Conservation (phyloP, 2,113 vertebrate species). For the Neodon shergylaensis region DNA sequence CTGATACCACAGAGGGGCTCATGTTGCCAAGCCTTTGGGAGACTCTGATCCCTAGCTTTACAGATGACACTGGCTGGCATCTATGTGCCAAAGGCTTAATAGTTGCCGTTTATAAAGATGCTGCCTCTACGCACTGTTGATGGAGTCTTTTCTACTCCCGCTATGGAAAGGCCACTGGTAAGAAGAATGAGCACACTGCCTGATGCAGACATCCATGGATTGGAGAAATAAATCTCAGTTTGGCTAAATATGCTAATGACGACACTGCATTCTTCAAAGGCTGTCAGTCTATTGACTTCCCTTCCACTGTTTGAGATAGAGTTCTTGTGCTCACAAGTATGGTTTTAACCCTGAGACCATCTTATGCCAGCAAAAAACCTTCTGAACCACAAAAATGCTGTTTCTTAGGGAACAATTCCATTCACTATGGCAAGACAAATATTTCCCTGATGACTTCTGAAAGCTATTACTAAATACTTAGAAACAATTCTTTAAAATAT, state of each 20-base stretch:
- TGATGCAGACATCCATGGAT: conserved; percentile 64
- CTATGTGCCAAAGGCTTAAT: conserved; percentile 4
- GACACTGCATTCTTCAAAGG: conserved; percentile 65
- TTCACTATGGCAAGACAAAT: not conserved
- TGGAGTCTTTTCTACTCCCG: not conserved
- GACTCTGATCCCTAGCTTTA: not conserved
- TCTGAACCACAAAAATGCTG: not conserved
- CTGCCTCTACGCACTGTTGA: not conserved
- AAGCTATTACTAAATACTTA: not conserved
- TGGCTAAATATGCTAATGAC: conserved; percentile 60
- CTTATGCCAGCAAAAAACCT: conserved; percentile 28
- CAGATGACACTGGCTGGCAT: not conserved
- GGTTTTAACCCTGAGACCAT: not conserved
- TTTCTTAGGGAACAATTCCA: not conserved
- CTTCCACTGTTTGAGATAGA: conserved; percentile 55
- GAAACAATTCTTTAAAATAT: not conserved
- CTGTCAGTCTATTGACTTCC: not conserved
- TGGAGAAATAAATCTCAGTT: conserved; percentile 75
- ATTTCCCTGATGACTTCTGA: not conserved
- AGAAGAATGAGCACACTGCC: conserved; percentile 62
- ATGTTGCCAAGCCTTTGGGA: not conserved
- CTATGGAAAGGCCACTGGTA: conserved; percentile 53
- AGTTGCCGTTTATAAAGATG: conserved; percentile 9
- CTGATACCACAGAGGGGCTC: not conserved
- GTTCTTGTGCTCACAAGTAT: conserved; percentile 6